Base-by-base conservation (phyloP, 2,113 vertebrate genomes). In the Taxidea taxus region DNA sequence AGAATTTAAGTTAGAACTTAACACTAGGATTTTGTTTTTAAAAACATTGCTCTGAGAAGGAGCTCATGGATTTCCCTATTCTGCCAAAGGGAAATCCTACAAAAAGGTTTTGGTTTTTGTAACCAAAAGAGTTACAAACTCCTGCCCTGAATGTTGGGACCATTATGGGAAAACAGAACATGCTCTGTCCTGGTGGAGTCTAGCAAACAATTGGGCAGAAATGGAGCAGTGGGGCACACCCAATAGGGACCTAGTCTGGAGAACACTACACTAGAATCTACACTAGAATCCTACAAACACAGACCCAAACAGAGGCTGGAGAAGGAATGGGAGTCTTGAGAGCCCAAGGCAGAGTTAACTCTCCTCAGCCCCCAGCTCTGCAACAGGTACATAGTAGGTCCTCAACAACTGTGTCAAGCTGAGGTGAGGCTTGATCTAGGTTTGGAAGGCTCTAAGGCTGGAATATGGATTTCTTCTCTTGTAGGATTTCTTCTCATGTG, bases 401-500 rank as follows among this genome's bases (percentile, higher is more conserved):
- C 68, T 82, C 44, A 12, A 5, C 23, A 75, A 29, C 39, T 49
- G n/a, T 54, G 39, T 80, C 21, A 68, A 5, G 34, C n/a, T 21
- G n/a, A 66, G 20, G 29, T 11, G 90, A 14, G 13, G 49, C 87
- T 75, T 18, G 39, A 49, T n/a, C n/a, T 51, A 21, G 74, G 18
- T 47, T 42, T 66, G 56, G 64, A 70, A 72, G 70, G 34, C 56
- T n/a, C 1, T 54, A 15, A 37, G 49, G 44, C 2, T 74, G 37
- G 58, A 74, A 37, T 44, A 34, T 10, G 54, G 18, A 34, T 60
- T 62, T 74, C 27, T 13, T 34, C 51, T 27, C 49, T 64, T 31
- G 7, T 2, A 6, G 34, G 7, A n/a, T n/a, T n/a, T n/a, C n/a
- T n/a, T n/a, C n/a, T n/a, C 54, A 3, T 6, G 0, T 1, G 16